These are phyloP conservation scores for Gallinago stenura DNA, from an alignment of 2,797 vertebrate genomes.

Conservation along the genomic window DNA sequence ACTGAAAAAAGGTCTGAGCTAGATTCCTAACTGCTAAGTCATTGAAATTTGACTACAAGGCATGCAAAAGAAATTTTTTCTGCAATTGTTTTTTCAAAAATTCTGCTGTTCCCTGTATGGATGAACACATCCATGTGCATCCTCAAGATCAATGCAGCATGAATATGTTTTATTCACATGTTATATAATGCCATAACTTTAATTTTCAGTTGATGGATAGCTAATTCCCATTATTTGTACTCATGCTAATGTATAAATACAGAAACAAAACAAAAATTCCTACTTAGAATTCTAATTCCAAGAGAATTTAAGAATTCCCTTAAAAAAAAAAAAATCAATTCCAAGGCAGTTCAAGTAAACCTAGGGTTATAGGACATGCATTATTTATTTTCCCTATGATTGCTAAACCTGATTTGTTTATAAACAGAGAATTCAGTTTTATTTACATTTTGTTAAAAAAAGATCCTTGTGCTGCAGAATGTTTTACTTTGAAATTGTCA, in stretches of 20 bases:
- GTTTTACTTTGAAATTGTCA: not conserved
- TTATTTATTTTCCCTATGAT: not conserved
- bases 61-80: not conserved
- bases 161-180: not conserved
- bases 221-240: not conserved
- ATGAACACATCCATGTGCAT: not conserved
- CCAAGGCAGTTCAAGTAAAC: not conserved
- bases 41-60: not conserved
- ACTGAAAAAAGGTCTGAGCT: accelerated
- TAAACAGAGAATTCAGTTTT: not conserved
- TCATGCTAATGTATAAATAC: not conserved
- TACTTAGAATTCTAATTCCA: not conserved
- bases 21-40: not conserved
- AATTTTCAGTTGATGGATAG: not conserved
- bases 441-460: not conserved
- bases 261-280: not conserved
- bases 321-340: not conserved
- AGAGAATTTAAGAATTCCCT: not conserved
- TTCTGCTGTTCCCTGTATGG: not conserved
- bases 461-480: not conserved
- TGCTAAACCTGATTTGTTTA: not conserved
- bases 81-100: not conserved
- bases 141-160: not conserved
- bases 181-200: not conserved
- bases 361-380: not conserved